These are phyloP conservation scores for Zosterops hypoxanthus DNA, from an alignment of 2,113 vertebrate genomes.

Conservation along the genomic window DNA sequence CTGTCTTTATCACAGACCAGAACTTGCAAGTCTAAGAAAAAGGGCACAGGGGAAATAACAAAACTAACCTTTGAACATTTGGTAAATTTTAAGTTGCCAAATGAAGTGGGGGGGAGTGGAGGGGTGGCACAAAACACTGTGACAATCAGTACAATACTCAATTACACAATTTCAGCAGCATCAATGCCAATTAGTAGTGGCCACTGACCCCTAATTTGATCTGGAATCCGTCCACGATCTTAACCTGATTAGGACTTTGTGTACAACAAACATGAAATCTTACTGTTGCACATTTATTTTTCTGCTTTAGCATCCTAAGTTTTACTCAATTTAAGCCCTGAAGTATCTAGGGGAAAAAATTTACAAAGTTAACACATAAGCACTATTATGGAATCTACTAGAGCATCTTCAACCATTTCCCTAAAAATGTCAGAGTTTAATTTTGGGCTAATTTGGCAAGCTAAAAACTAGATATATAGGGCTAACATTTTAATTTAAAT, in stretches of 20 bases:
- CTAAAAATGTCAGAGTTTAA: background rate
- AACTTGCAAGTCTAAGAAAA: background rate
- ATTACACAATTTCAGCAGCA: background rate
- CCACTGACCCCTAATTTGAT: background rate
- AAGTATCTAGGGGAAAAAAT: background rate
- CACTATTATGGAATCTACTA: background rate
- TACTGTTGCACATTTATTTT: background rate
- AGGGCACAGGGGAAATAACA: background rate
- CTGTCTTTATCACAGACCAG: background rate
- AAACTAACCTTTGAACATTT: background rate
- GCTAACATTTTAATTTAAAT: background rate
- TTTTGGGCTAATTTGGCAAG: background rate
- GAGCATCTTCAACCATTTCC: background rate
- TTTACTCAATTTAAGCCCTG: background rate
- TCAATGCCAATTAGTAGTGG: background rate
- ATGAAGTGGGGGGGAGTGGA: background rate
- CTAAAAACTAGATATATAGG: background rate
- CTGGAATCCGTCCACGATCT: background rate
- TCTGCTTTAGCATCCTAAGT: background rate
- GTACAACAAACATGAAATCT: background rate
- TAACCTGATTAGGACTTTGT: background rate
- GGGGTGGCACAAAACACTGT: background rate
- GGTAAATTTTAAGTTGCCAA: background rate
- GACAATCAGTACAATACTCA: background rate
- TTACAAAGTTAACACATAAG: background rate